Percentiles rank a stretch among this genome's conserved stretches.
Evolutionary conservation across 1,140 invertebrate genomes (phyloP).

Genomic region (Globodera rostochiensis): DNA sequence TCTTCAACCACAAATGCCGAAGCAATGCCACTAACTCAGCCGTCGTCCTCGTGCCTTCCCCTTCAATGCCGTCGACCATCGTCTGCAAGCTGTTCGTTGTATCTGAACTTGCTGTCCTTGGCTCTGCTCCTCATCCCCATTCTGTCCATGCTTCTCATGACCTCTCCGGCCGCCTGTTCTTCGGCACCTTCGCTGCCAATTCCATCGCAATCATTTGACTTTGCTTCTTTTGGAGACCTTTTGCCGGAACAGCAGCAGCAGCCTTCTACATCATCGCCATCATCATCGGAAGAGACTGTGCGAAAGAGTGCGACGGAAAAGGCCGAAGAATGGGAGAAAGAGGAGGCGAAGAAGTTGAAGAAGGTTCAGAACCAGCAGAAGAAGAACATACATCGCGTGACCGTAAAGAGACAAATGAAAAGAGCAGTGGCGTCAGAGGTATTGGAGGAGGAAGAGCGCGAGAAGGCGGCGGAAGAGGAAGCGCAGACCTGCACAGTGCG

Average conservation of each 20-base stretch:
- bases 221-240: no score
- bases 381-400: neutral
- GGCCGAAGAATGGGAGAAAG: neutral
- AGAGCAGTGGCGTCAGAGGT: neutral
- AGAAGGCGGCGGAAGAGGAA: neutral
- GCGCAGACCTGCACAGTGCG: neutral
- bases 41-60: neutral
- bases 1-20: neutral
- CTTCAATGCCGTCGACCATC: neutral
- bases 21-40: neutral
- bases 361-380: neutral
- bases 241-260: no score
- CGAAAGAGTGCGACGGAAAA: neutral
- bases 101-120: neutral
- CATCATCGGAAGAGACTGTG: neutral
- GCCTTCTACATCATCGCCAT: neutral
- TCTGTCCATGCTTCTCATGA: neutral
- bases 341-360: neutral
- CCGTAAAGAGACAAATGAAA: neutral
- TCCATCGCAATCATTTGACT: no score
- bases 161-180: neutral
- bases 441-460: neutral
- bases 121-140: neutral
- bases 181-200: neutral
- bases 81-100: no score